Percentiles rank a stretch among this genome's conserved stretches.
Conservation (phyloP, 2,888 invertebrate genomes). For the Chaetogeoica ovagalla region DNA sequence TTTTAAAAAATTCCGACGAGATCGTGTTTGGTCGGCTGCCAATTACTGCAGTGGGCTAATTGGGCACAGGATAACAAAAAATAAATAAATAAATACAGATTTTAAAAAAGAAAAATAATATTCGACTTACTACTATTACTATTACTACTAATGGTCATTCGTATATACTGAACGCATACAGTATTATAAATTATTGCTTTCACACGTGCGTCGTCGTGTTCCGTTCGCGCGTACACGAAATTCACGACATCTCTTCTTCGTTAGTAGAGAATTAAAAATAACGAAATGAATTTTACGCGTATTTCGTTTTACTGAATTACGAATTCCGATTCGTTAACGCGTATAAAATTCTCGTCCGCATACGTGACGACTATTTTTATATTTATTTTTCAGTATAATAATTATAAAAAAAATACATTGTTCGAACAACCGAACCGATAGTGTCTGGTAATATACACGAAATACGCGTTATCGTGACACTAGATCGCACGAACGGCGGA, state of each 20-base stretch:
- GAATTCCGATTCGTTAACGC: background rate
- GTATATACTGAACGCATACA: background rate
- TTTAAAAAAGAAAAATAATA: conserved; percentile 15
- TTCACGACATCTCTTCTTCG: too few species aligned
- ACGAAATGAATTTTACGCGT: too few species aligned
- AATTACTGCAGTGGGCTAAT: background rate
- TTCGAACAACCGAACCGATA: background rate
- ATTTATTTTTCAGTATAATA: background rate
- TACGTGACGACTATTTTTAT: background rate
- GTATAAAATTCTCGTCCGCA: background rate
- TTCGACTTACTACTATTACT: background rate
- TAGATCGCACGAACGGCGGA: too few species aligned
- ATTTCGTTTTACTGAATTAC: too few species aligned
- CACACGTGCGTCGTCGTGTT: conserved; percentile 6
- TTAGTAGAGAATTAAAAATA: too few species aligned
- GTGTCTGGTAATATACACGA: background rate
- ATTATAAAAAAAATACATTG: background rate
- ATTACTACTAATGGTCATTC: background rate
- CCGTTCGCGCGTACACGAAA: too few species aligned
- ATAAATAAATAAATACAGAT: too few species aligned
- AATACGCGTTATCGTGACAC: background rate
- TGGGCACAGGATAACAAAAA: background rate
- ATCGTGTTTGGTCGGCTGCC: too few species aligned
- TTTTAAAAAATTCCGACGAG: too few species aligned
- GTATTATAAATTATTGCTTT: conserved; percentile 13